phyloP scores from a whole-genome alignment of 1,140 invertebrate genomes.

The Formica exsecta region DNA sequence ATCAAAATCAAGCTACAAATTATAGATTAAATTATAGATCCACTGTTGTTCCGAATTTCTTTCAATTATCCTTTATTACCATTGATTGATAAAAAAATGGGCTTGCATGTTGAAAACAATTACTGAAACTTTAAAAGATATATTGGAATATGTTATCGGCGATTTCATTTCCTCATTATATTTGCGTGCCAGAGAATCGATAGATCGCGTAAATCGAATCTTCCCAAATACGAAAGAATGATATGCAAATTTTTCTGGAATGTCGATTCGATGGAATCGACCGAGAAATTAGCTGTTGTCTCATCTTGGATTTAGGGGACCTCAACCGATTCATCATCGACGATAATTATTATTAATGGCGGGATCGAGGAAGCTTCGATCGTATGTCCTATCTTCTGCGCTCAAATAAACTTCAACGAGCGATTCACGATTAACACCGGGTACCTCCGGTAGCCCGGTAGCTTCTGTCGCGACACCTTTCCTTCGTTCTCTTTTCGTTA shows the following conservation, averaged over 20 bases:
- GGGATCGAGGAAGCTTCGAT: constrained; percentile 11
- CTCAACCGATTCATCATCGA: constrained; percentile 21
- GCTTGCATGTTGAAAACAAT: background rate
- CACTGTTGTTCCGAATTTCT: too few relatives aligned
- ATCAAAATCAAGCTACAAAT: too few relatives aligned
- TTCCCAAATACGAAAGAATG: background rate
- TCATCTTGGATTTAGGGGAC: constrained; percentile 3
- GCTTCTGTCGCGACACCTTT: constrained; percentile 25
- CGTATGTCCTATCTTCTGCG: background rate
- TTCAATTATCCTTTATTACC: background rate
- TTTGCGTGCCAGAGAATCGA: background rate
- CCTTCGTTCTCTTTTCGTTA: constrained; percentile 10
- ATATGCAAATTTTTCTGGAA: constrained; percentile 16
- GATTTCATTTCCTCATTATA: background rate
- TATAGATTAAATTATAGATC: too few relatives aligned
- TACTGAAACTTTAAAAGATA: background rate
- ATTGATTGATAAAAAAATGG: background rate
- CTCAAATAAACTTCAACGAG: background rate
- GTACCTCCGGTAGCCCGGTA: constrained; percentile 35
- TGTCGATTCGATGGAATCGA: background rate
- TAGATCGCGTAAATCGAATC: background rate
- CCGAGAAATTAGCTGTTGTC: background rate
- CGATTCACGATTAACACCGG: constrained; percentile 17
- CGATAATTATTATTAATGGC: constrained; percentile 22
- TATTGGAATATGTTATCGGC: background rate